Evolutionary conservation across 2,113 vertebrate genomes (phyloP).

Genomic region (Esox niger): DNA sequence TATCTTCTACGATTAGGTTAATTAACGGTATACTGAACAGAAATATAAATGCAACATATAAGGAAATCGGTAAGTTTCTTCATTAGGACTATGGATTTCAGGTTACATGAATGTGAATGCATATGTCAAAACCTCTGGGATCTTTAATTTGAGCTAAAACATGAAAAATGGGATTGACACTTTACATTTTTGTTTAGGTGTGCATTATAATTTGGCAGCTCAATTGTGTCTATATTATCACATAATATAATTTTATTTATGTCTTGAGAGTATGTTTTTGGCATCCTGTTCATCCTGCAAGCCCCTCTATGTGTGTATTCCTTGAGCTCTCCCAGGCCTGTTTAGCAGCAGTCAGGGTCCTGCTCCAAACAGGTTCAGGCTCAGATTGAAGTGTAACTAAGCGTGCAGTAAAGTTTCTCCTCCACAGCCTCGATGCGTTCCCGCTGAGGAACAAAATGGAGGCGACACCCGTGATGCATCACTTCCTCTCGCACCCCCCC

Average conservation of each 20-base stretch:
- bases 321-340: background rate
- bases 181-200: background rate
- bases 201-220: background rate
- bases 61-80: no score
- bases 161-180: no score
- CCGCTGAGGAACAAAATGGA: slow-evolving; percentile 35
- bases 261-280: background rate
- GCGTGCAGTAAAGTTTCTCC: slow-evolving; percentile 49
- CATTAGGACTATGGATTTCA: no score
- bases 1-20: no score
- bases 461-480: slow-evolving; percentile 46
- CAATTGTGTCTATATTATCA: background rate
- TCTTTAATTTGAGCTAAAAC: no score
- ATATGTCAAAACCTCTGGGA: no score
- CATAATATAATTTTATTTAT: background rate
- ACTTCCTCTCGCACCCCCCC: slow-evolving; percentile 35
- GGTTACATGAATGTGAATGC: no score
- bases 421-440: slow-evolving; percentile 17
- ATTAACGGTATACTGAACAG: no score
- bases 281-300: background rate
- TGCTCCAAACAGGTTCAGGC: slow-evolving; percentile 17
- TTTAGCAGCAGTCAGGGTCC: slow-evolving; percentile 26
- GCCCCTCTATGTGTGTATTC: background rate
- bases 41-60: no score
- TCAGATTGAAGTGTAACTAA: slow-evolving; percentile 54